These are phyloP conservation scores for Hermaeophaga mercurialis DNA, from an alignment of 2,888 invertebrate species.

Conservation along the genomic window DNA sequence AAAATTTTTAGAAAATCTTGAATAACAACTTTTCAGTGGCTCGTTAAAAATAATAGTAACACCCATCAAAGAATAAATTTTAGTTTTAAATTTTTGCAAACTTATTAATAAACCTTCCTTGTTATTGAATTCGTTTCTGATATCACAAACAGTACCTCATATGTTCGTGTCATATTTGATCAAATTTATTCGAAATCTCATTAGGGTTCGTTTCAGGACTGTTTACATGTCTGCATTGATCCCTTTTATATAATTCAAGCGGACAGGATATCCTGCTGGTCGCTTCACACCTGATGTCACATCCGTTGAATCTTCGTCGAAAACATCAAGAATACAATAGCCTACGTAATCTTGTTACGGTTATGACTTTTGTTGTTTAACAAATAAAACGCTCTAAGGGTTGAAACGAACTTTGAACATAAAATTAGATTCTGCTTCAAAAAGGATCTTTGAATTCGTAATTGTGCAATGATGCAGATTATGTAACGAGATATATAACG, in stretches of 20 bases:
- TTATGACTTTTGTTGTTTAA: conserved; percentile 9
- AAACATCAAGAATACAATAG: conserved; percentile 2
- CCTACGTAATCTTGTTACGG: conserved; percentile 4
- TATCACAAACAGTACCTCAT: conserved; percentile 12
- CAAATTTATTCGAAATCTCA: conserved; percentile 24
- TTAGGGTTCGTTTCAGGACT: conserved; percentile 24
- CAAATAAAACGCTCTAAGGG: not conserved
- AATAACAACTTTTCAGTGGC: too few species aligned
- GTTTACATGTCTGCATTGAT: conserved; percentile 29
- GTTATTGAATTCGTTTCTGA: not conserved
- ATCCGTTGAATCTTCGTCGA: conserved; percentile 9
- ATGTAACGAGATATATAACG: too few species aligned
- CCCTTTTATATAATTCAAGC: conserved; percentile 30
- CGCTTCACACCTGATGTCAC: conserved; percentile 29
- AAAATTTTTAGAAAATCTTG: too few species aligned
- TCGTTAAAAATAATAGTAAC: too few species aligned
- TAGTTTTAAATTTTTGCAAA: too few species aligned
- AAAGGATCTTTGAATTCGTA: too few species aligned
- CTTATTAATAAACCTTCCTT: too few species aligned
- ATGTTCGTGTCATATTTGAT: conserved; percentile 19
- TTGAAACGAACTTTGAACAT: not conserved
- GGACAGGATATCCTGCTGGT: conserved; percentile 26
- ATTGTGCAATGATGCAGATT: too few species aligned
- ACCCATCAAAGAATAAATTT: too few species aligned
- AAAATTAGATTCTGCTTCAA: too few species aligned